phyloP scores from a whole-genome alignment of 2,888 invertebrate species.

The Drosophila macrothrix region DNA sequence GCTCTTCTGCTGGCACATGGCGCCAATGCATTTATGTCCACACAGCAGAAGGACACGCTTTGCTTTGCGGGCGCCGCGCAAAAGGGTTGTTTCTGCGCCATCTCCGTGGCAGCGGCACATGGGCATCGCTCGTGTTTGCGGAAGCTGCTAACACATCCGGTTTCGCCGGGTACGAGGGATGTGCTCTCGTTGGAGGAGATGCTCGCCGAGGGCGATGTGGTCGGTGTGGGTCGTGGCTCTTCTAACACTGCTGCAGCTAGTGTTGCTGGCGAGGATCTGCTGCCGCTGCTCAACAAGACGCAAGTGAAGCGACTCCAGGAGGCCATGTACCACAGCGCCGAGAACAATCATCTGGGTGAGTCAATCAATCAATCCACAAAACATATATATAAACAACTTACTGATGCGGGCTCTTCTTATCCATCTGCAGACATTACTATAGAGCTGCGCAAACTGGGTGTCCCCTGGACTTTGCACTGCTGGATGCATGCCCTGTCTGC shows the following conservation, averaged over 20 bases:
- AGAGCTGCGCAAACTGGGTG: conserved; percentile 93
- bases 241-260: conserved; percentile 73
- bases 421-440: conserved; percentile 90
- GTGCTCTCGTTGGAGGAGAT: conserved; percentile 95
- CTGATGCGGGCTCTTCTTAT: not conserved
- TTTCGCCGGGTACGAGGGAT: conserved; percentile 89
- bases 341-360: conserved; percentile 93
- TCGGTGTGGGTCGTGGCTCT: conserved; percentile 55
- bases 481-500: conserved; percentile 96
- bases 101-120: conserved; percentile 95
- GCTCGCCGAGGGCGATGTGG: conserved; percentile 91
- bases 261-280: conserved; percentile 75
- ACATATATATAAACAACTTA: too few relatives aligned
- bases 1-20: conserved; percentile 92
- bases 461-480: conserved; percentile 96
- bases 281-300: conserved; percentile 89
- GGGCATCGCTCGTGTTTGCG: conserved; percentile 93
- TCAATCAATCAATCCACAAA: not conserved
- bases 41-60: conserved; percentile 92
- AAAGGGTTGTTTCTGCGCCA: conserved; percentile 94
- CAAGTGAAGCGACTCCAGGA: conserved; percentile 95
- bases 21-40: conserved; percentile 94
- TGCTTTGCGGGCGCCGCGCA: conserved; percentile 95
- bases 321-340: conserved; percentile 97
- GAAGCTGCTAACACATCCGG: conserved; percentile 91